phyloP scores from a whole-genome alignment of 2,113 vertebrate genomes.

The Salvelinus namaycush region DNA sequence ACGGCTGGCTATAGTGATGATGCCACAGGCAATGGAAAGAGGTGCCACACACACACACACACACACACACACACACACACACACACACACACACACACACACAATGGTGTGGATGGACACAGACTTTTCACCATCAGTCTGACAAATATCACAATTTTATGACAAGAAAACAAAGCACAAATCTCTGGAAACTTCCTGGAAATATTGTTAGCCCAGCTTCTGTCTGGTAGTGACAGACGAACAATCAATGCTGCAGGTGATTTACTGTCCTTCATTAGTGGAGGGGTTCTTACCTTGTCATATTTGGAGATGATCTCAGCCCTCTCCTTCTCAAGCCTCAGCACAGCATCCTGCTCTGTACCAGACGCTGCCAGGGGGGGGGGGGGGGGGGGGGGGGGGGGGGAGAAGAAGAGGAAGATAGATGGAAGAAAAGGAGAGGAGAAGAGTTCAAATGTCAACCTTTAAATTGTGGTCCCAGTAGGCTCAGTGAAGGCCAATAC shows the following conservation, averaged over 20 bases:
- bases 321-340: slow-evolving; percentile 90
- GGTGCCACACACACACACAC: slow-evolving; percentile 8
- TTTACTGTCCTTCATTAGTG: neutral
- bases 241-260: neutral
- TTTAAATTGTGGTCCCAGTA: neutral
- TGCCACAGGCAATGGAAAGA: neutral
- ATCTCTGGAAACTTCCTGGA: neutral
- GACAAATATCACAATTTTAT: neutral
- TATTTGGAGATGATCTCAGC: slow-evolving; percentile 96
- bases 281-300: slow-evolving; percentile 79
- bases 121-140: neutral
- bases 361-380: slow-evolving; percentile 79
- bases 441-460: neutral
- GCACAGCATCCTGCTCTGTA: slow-evolving; percentile 84
- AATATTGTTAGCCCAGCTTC: neutral
- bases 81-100: slow-evolving; percentile 11
- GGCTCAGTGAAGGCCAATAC: no score
- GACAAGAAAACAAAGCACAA: neutral
- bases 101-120: neutral
- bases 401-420: neutral
- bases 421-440: neutral
- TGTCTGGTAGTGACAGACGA: slow-evolving; percentile 9
- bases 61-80: slow-evolving; percentile 11
- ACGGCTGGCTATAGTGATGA: slow-evolving; percentile 27
- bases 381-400: neutral